These are phyloP conservation scores for Noctua comes DNA, from an alignment of 2,888 invertebrate genomes.

Conservation along the genomic window DNA sequence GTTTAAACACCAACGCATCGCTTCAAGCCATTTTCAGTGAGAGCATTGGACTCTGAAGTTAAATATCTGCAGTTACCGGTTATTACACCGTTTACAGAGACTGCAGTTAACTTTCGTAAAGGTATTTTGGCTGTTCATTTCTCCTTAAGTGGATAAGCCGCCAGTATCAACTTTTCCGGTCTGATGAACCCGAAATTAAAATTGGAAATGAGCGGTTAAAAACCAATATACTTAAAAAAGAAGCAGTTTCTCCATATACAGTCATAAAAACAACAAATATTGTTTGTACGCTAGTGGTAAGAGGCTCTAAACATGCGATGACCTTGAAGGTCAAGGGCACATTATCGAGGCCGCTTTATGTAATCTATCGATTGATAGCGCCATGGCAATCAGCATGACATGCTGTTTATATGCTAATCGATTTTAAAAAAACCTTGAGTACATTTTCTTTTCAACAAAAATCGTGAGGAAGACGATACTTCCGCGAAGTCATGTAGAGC, in stretches of 20 bases:
- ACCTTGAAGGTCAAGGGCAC: conserved; percentile 61
- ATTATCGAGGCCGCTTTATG: conserved; percentile 27
- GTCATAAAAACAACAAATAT: conserved; percentile 17
- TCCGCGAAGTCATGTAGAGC: neutral
- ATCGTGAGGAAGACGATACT: neutral
- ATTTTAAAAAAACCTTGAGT: conserved; percentile 10
- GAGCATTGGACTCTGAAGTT: conserved; percentile 26
- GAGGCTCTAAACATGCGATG: conserved; percentile 36
- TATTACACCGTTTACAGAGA: conserved; percentile 43
- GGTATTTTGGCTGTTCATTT: conserved; percentile 26
- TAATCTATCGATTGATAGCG: conserved; percentile 45
- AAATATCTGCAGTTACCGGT: conserved; percentile 41
- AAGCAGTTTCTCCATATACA: neutral
- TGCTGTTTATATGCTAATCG: conserved; percentile 30
- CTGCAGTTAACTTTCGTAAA: conserved; percentile 37
- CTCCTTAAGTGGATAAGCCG: conserved; percentile 23
- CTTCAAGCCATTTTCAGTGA: conserved; percentile 43
- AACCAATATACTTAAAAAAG: neutral
- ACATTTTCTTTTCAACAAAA: conserved; percentile 2
- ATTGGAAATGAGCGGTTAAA: conserved; percentile 17
- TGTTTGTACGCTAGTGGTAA: conserved; percentile 6
- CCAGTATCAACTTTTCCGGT: conserved; percentile 21
- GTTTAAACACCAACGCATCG: conserved; percentile 51
- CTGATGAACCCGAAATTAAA: conserved; percentile 32
- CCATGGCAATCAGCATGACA: conserved; percentile 9